phyloP scores from a whole-genome alignment of 2,888 invertebrate genomes.

The Cyclophora albipunctata region DNA sequence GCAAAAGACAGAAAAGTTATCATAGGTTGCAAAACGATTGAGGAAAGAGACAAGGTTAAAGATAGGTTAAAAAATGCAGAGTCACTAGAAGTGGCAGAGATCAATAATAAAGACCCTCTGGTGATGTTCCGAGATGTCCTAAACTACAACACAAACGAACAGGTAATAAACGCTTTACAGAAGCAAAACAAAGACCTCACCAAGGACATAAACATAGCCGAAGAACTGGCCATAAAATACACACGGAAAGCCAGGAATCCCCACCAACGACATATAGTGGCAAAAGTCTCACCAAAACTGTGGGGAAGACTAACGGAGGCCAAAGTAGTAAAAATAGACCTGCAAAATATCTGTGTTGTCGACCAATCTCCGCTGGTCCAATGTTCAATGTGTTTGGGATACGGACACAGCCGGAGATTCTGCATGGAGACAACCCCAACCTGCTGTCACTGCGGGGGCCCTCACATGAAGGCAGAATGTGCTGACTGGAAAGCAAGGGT shows the following conservation, averaged over 20 bases:
- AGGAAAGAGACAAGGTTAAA: neutral
- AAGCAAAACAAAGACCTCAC: neutral
- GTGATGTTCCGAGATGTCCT: neutral
- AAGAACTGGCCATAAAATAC: no score
- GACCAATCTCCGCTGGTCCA: neutral
- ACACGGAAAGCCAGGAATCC: no score
- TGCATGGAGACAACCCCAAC: neutral
- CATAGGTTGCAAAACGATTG: neutral
- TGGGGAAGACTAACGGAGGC: no score
- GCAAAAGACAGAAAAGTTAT: slow-evolving; percentile 5
- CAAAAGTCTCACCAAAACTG: no score
- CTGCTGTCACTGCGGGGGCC: slow-evolving; percentile 9
- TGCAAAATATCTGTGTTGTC: neutral
- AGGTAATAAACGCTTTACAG: neutral
- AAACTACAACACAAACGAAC: neutral
- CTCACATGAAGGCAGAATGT: slow-evolving; percentile 2
- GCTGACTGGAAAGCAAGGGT: neutral
- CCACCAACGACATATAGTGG: no score
- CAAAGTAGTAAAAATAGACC: neutral
- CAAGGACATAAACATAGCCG: no score
- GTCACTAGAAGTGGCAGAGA: neutral
- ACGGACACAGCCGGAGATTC: neutral
- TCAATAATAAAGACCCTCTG: no score
- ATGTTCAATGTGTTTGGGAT: no score
- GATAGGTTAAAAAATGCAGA: neutral